Base-by-base conservation (phyloP, 2,888 invertebrate species). In the Plagodis dolabraria region DNA sequence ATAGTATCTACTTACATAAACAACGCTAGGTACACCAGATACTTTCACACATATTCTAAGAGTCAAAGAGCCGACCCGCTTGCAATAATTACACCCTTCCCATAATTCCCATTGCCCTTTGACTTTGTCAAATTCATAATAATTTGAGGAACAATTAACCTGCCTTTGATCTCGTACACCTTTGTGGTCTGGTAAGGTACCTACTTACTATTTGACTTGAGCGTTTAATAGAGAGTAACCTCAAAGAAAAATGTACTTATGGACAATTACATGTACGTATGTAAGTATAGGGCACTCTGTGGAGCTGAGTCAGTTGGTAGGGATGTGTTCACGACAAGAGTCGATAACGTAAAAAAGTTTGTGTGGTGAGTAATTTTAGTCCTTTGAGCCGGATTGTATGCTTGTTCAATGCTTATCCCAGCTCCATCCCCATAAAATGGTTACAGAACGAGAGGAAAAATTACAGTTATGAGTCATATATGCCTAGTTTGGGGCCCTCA, bases 181-280 rank as follows among this genome's bases (percentile, higher is more conserved):
- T 91, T 91, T 91, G 89, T 83, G 84, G 85, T 55, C 22, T 46
- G 44, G 33, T 33, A 53, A 47, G 58, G 56, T 64, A 53, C 57
- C 59, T 64, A 87, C 89, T 86, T 63, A 87, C 89, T 87, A 92
- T 92, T 92, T 89, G 79, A 83, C 87, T 87, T 87, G 83, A 92
- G 89, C 82, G 79, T 83, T 80, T 92, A 92, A 91, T 92, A 92
- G 90, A 87, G 89, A 91, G 89, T 92, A 88, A 92, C 91, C 89
- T 92, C 92, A 92, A 92, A 92, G 92, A 92, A 92, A 92, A 92
- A 92, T 92, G 89, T 89, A 87, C 92, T 92, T 86, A 83, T 84
- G 82, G 87, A 92, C 90, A 91, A 91, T 92, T 92, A 92, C 88
- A 87, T 85, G 83, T 91, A 89, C 82, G 88, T 90, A 91, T 86